Evolutionary conservation across 2,888 invertebrate species (phyloP), one percentile per base, ranked within the genome.

Genomic region (Heliconius ethilla): DNA sequence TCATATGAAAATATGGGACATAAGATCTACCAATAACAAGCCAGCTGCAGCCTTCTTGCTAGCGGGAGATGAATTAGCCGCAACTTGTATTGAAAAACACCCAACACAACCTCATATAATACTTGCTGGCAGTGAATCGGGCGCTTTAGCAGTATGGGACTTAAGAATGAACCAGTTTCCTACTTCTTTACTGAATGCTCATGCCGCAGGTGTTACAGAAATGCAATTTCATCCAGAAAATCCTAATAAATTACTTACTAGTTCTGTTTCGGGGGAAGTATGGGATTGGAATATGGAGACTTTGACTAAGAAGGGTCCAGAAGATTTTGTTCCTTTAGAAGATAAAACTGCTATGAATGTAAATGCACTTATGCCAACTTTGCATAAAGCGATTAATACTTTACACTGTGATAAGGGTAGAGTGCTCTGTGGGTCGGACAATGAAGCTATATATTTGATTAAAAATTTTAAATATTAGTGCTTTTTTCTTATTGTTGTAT

Each of bases 121-220:
- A 11, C 89, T 98, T 0, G 97, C 98, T 2, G 99, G 98, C 51
- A 97, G 97, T 79, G 97, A 98, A 85, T 97, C 98, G 82, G 98
- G 98, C 0, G 96, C 97, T 1, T 90, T 99, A 45, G 97, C 98
- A 0, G 96, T 98, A 2, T 99, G 98, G 98, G 99, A 99, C 90
- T 92, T 99, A 82, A 95, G 98, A 37, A 96, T 98, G 85, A 97
- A 97, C 78, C 96, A 96, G 5, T 97, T 96, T 87, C 98, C 98
- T 0, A 96, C 97, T 18, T 97, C 98, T 0, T 95, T 97, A 81
- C 92, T 98, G 2, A 97, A 96, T 78, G 98, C 98, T 70, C 97
- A 97, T 87, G 92, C 95, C 2, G 95, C 96, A 73, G 95, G 96
- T 82, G 97, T 98, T 27, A 96, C 96, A n/a, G 98, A 98, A 91